Evolutionary conservation across 2,797 vertebrate species (phyloP).

Genomic region (Phalanger gymnotis): DNA sequence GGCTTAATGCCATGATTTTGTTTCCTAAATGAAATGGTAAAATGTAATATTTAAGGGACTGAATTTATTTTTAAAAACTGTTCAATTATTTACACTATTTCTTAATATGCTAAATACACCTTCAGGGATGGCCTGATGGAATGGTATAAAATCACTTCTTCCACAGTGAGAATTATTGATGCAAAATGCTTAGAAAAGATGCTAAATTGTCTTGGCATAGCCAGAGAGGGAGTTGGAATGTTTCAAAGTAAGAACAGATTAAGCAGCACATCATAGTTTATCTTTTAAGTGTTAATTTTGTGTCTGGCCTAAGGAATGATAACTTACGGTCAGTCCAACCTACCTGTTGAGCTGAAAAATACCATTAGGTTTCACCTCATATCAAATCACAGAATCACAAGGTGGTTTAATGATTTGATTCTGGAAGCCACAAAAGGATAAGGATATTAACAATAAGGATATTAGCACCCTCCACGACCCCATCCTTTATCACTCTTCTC

Average conservation of each 20-base stretch:
- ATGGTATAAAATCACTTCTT: background rate
- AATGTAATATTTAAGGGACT: background rate
- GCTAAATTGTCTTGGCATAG: slow-evolving; percentile 2
- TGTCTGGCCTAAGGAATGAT: slow-evolving; percentile 22
- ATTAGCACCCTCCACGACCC: background rate
- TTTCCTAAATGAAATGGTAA: background rate
- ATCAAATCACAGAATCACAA: slow-evolving; percentile 46
- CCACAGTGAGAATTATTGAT: slow-evolving; percentile 22
- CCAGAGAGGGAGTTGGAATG: rapidly evolving
- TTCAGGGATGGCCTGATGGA: background rate
- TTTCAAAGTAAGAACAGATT: slow-evolving; percentile 52
- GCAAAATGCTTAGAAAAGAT: background rate
- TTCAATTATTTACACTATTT: slow-evolving; percentile 2
- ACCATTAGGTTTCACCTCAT: slow-evolving; percentile 20
- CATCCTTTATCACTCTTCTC: slow-evolving; percentile 40
- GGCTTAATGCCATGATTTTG: background rate
- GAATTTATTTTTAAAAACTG: background rate
- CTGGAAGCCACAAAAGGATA: slow-evolving; percentile 31
- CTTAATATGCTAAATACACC: background rate
- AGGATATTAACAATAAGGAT: background rate
- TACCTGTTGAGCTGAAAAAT: slow-evolving; percentile 61
- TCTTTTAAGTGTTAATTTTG: slow-evolving; percentile 74
- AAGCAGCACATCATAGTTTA: slow-evolving; percentile 39
- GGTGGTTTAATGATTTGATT: background rate
- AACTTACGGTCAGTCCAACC: slow-evolving; percentile 35